Base-by-base conservation (phyloP, 2,888 invertebrate genomes). In the Metacarcinus magister region DNA sequence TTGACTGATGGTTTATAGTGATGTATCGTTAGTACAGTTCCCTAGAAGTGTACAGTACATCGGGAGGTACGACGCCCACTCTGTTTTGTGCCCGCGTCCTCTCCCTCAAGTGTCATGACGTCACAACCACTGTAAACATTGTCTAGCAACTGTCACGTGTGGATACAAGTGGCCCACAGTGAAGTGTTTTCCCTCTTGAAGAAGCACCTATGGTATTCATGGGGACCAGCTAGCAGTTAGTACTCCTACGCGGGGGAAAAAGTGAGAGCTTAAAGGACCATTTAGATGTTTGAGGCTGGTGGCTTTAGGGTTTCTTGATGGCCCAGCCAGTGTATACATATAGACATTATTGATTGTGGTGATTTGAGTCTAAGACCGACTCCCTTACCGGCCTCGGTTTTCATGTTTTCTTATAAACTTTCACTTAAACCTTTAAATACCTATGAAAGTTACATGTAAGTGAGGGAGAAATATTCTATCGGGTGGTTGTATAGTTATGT, bases 71-170 rank as follows among this genome's bases (percentile, higher is more conserved):
- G 39, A 39, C 39, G 2, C 39, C 39, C 39, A 39, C 39, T 1
- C 39, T 39, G 39, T 1, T 60, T 28, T 75, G 75, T 10, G 8
- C 75, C 23, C 75, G 75, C 75, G 75, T 10, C 28, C 75, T 75
- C 75, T 75, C 23, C 75, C 28, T 75, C 75, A 75, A 75, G 28
- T 75, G 75, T 75, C 90, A 90, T 90, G 90, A 44, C 43, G 43
- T 44, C 44, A 90, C 43, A 89, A 39, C 23, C 19, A 43, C 4
- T 90, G 44, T 90, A 90, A 44, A 90, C 44, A 90, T 39, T 90
- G 43, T 90, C 23, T 43, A 8, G 23, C n/a, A 28, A n/a, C n/a
- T 28, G 75, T 75, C 75, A 75, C 75, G 75, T 75, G 75, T 75
- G 10, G 75, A n/a, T 75, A 10, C n/a, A 75, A 75, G n/a, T 28